Evolutionary conservation across 30 jellyfish, hydroid and myxozoan genomes (phyloP).

Genomic region (Hydractinia symbiolongicarpus): DNA sequence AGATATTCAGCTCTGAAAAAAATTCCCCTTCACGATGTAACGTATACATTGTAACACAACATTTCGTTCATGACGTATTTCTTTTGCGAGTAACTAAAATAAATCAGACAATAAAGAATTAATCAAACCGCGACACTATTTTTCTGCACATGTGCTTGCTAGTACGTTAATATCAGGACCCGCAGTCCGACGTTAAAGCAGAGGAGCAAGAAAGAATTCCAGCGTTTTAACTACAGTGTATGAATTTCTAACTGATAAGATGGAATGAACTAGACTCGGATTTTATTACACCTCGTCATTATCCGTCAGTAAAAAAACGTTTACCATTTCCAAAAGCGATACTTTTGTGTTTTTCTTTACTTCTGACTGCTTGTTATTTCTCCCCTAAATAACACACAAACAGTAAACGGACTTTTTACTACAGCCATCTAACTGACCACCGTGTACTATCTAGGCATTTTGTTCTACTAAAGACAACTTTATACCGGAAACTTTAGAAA

Average conservation of each 20-base stretch:
- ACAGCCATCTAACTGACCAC: not conserved
- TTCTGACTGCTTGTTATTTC: not conserved
- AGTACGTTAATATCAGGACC: no score
- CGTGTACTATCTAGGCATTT: no score
- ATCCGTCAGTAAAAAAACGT: not conserved
- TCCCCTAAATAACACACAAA: not conserved
- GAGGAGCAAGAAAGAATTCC: not conserved
- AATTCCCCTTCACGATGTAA: constrained; percentile 33
- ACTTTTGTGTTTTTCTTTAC: constrained; percentile 11
- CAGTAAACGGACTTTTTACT: not conserved
- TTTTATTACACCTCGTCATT: no score
- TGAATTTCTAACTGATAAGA: no score
- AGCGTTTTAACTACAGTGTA: not conserved
- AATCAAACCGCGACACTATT: no score
- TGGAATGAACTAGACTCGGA: no score
- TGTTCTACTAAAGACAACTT: no score
- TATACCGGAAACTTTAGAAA: no score
- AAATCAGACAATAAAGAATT: no score
- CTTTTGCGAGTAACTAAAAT: constrained; percentile 72
- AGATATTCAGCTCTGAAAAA: constrained; percentile 22
- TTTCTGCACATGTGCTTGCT: no score
- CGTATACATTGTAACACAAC: constrained; percentile 71
- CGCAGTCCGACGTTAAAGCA: not conserved
- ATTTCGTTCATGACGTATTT: constrained; percentile 87
- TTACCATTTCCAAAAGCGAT: constrained; percentile 56